Conservation (phyloP, 2,888 invertebrate species). For the Pollenia amentaria region DNA sequence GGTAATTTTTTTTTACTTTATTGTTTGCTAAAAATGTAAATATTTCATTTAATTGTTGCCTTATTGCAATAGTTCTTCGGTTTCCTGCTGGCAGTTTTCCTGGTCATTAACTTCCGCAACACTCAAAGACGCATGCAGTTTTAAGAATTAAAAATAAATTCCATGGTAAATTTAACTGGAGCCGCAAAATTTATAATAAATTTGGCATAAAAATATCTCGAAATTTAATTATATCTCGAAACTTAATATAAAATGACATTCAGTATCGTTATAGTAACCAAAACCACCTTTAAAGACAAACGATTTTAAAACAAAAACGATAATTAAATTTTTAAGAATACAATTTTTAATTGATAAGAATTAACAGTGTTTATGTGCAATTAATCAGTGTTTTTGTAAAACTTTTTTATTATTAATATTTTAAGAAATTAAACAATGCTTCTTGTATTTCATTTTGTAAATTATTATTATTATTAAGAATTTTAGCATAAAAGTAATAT, state of each 20-base stretch:
- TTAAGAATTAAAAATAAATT: conserved; percentile 73
- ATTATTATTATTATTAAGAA: conserved; percentile 21
- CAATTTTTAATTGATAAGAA: not conserved
- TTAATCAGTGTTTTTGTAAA: not conserved
- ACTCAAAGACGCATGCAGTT: conserved; percentile 82
- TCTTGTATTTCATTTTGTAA: conserved; percentile 1
- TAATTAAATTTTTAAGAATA: not conserved
- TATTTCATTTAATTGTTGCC: not conserved
- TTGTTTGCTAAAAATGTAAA: not conserved
- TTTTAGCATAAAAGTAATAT: conserved; percentile 14
- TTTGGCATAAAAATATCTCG: conserved; percentile 16
- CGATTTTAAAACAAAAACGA: conserved; percentile 14
- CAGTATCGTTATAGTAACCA: conserved; percentile 6
- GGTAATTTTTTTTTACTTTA: conserved; percentile 84
- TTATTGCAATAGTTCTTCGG: conserved; percentile 77
- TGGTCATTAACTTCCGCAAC: conserved; percentile 81
- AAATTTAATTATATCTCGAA: conserved; percentile 26
- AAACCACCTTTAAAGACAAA: conserved; percentile 36
- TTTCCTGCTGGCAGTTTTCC: conserved; percentile 77
- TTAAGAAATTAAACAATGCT: not conserved
- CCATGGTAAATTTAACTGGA: conserved; percentile 44
- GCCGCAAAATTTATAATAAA: conserved; percentile 57
- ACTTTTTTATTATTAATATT: not conserved
- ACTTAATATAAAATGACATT: not conserved
- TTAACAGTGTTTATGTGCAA: not conserved